A percentile compares a stretch with the other conserved stretches of the same genome.
Conservation (phyloP, 2,888 invertebrate genomes). For the Dynastes grantii region DNA sequence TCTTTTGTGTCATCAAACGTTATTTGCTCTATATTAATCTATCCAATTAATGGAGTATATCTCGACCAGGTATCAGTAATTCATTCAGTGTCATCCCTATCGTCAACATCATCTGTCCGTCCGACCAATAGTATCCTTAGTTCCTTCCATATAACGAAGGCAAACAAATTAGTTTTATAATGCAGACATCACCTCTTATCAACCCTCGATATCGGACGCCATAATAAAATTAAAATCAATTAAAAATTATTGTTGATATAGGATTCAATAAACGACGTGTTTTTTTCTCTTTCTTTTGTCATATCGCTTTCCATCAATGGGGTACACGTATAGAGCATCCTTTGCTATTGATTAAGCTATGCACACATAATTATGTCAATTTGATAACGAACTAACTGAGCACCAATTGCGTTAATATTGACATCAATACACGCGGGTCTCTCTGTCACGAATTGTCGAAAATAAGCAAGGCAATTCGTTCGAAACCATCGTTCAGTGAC, state of each 20-base stretch:
- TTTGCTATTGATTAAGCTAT: slow-evolving; percentile 34
- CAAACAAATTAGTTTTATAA: slow-evolving; percentile 28
- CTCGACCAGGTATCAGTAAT: slow-evolving; percentile 7
- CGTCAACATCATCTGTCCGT: slow-evolving; percentile 21
- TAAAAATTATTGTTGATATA: slow-evolving; percentile 33
- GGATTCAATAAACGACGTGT: neutral
- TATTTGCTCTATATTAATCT: slow-evolving; percentile 22
- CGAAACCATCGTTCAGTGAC: slow-evolving; percentile 19
- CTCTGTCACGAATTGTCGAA: slow-evolving; percentile 45
- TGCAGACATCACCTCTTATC: slow-evolving; percentile 25
- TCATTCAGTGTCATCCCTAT: slow-evolving; percentile 5
- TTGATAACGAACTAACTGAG: slow-evolving; percentile 35
- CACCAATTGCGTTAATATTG: slow-evolving; percentile 45
- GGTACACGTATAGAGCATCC: neutral
- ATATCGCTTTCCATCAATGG: neutral
- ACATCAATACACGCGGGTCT: slow-evolving; percentile 4
- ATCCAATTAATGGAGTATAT: slow-evolving; percentile 33
- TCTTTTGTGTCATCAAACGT: slow-evolving; percentile 2
- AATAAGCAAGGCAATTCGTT: slow-evolving; percentile 6
- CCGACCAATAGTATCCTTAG: slow-evolving; percentile 18
- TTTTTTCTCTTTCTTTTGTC: neutral
- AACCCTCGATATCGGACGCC: slow-evolving; percentile 6
- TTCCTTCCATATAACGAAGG: neutral
- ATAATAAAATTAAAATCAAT: slow-evolving; percentile 43
- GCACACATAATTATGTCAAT: slow-evolving; percentile 43